Base-by-base conservation (phyloP, 2,888 invertebrate species). In the Exephanes ischioxanthus region DNA sequence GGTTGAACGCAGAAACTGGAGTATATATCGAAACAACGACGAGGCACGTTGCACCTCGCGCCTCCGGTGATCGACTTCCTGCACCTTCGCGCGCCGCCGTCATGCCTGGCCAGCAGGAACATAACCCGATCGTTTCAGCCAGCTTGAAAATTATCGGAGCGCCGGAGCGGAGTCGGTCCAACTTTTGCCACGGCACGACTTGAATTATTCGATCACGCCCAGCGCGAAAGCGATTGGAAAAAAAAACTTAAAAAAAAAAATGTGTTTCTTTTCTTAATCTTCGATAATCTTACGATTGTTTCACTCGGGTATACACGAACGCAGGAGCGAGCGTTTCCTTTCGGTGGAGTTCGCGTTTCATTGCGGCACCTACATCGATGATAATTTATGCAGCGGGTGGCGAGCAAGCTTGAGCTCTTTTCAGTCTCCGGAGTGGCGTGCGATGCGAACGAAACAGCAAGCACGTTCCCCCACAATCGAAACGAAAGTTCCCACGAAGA, bases 191-290 rank as follows among this genome's bases (percentile, higher is more conserved):
- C n/a, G 26, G 66, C 78, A 45, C 81, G 78, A 71, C 48, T 85
- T 82, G 75, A 85, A 79, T 85, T 81, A 85, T 85, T 81, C 53
- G 75, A 71, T 82, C 85, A 82, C 82, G 72, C 82, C 85, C 75
- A 76, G 80, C 58, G 78, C 45, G 48, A 79, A 55, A 67, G 79
- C 58, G 63, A 71, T 75, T n/a, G 48, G 67, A 19, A 30, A 73
- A 30, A 73, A 85, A 85, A 82, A 71, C 37, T 26, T 55, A n/a
- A 0, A 14, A 22, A 19, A n/a, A n/a, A n/a, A 78, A 53, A 63
- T 67, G 33, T 41, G 1, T 22, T 72, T 16, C 14, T 67, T 72
- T 70, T 51, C 16, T 63, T 51, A 37, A 6, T 16, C 51, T 58
- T 30, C 33, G n/a, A 3, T 37, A 73, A 80, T 58, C 33, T 71